phyloP scores from a whole-genome alignment of 2,113 vertebrate species.

The Caranx ignobilis region DNA sequence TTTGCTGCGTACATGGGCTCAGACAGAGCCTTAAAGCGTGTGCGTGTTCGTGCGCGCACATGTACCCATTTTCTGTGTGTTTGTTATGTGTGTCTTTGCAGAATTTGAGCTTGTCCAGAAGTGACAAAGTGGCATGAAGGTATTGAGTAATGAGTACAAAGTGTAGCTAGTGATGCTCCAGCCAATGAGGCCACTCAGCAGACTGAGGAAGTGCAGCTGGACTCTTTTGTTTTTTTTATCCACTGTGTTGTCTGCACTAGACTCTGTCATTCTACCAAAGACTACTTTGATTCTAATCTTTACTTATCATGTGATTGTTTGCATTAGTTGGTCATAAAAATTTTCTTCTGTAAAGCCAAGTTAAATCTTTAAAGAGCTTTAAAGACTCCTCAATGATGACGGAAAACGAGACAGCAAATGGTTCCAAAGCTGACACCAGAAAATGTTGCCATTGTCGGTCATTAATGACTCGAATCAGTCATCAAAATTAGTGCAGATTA shows the following conservation, averaged over 20 bases:
- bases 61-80: too few species aligned
- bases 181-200: background rate
- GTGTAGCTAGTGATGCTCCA: background rate
- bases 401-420: background rate
- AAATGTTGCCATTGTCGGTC: background rate
- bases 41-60: background rate
- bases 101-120: background rate
- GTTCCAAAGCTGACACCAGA: background rate
- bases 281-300: background rate
- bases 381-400: background rate
- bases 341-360: background rate
- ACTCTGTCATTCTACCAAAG: background rate
- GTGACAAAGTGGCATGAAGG: slow-evolving; percentile 11
- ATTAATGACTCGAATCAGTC: background rate
- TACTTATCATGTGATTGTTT: background rate
- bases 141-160: slow-evolving; percentile 6
- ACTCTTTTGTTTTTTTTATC: too few species aligned
- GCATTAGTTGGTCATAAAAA: background rate
- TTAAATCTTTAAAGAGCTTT: background rate
- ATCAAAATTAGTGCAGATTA: background rate
- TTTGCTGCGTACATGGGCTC: background rate
- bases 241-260: background rate
- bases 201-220: background rate
- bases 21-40: background rate
- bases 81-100: background rate